Evolutionary conservation across 2,113 vertebrate genomes (phyloP), one percentile per base, ranked within the genome.

Genomic region (Gorsachius goisagi): DNA sequence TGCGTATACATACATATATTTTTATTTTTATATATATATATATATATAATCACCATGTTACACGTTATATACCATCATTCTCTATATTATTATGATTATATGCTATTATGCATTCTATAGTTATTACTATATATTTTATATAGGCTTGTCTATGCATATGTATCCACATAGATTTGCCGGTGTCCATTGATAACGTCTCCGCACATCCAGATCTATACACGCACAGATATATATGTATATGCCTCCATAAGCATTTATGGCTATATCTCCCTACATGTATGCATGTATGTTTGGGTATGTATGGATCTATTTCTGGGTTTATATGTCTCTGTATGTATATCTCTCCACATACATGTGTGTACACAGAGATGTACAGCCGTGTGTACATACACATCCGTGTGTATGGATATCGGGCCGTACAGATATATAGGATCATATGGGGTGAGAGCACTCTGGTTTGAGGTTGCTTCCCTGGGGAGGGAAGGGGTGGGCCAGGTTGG

Each of bases 331-430:
- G 1, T 52, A 10, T 21, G 5, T 74, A 3, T 47, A 5, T 63
- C 20, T 64, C 5, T 66, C 39, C 18, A 7, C 26, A 15, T 6
- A 9, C 4, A 2, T 28, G 6, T 28, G 11, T 12, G 69, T 53
- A 19, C 32, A 9, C 9, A 16, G 1, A 18, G 50, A 55, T 14
- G 8, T 41, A 21, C 68, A 33, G 63, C 66, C 2, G 1, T 53
- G 15, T 33, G 30, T n/a, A 39, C 15, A 1, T 52, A 12, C 9
- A 3, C n/a, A 24, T 7, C 5, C 1, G 0, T 10, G 2, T 45
- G 33, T 56, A 9, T 52, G 53, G 35, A 5, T 69, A 33, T 19
- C 39, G 72, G 47, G 49, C 26, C 27, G 3, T 59, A 20, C 4
- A 17, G 47, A 17, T 18, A 17, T 33, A 15, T 39, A 39, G 59